These are phyloP conservation scores for Gymnarchus niloticus DNA, from an alignment of 2,113 vertebrate species.

Conservation along the genomic window DNA sequence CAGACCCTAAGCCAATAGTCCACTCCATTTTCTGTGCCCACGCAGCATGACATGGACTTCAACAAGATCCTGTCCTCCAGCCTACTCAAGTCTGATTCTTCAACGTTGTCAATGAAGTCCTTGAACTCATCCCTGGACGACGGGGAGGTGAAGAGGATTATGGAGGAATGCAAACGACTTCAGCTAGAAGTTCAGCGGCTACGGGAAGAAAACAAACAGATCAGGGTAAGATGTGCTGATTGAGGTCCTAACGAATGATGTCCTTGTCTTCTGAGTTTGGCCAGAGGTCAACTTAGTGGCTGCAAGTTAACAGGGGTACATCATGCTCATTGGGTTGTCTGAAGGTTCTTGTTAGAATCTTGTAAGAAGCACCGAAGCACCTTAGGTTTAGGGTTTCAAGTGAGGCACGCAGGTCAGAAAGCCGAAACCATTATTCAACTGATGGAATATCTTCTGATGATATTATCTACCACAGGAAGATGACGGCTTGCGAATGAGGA, in stretches of 20 bases:
- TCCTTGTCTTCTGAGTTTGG: neutral
- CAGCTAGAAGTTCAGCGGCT: slow-evolving; percentile 92
- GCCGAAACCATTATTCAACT: neutral
- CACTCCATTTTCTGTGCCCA: slow-evolving; percentile 29
- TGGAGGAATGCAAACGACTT: slow-evolving; percentile 94
- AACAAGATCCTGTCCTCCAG: slow-evolving; percentile 85
- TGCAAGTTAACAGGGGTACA: neutral
- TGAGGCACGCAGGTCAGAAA: neutral
- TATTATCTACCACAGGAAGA: slow-evolving; percentile 69
- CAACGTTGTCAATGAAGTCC: slow-evolving; percentile 74
- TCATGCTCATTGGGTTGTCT: neutral
- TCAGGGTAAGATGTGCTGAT: slow-evolving; percentile 68
- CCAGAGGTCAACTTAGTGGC: neutral
- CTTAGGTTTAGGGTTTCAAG: neutral
- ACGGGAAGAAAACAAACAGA: slow-evolving; percentile 93
- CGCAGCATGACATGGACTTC: slow-evolving; percentile 90
- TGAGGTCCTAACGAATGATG: neutral
- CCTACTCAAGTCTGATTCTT: slow-evolving; percentile 86
- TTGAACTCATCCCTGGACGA: slow-evolving; percentile 84
- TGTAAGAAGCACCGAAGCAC: neutral
- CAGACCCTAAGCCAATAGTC: slow-evolving; percentile 5
- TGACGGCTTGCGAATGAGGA: slow-evolving; percentile 88
- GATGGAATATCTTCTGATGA: neutral
- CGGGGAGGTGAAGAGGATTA: slow-evolving; percentile 85
- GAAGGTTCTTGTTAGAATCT: neutral